A percentile compares a stretch with the other conserved stretches of the same genome.
Evolutionary conservation across 2,888 invertebrate genomes (phyloP).

Genomic region (Polyommatus iphigenia): DNA sequence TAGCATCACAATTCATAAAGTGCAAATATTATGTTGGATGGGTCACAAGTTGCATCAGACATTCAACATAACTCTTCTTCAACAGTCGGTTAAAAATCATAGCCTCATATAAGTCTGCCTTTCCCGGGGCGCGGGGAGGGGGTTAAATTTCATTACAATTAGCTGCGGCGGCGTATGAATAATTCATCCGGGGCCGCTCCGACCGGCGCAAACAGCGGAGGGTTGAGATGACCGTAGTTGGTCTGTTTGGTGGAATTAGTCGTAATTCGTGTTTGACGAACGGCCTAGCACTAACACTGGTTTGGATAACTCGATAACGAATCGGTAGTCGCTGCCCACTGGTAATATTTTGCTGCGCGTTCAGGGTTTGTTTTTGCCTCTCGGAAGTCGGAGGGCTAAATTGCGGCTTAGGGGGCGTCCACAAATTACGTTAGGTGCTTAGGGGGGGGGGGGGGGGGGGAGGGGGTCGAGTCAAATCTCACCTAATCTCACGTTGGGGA

Average conservation of each 20-base stretch:
- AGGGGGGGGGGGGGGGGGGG: too few relatives aligned
- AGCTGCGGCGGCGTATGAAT: conserved; percentile 72
- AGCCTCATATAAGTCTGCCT: conserved; percentile 45
- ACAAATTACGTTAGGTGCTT: too few relatives aligned
- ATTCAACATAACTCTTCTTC: not conserved
- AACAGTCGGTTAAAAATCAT: not conserved
- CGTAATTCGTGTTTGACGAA: conserved; percentile 56
- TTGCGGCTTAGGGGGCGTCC: too few relatives aligned
- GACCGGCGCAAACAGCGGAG: conserved; percentile 70
- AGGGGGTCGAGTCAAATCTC: too few relatives aligned
- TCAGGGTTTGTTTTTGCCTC: not conserved
- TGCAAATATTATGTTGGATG: too few relatives aligned
- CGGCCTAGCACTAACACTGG: conserved; percentile 52
- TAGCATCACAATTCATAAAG: not conserved
- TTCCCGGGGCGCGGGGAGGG: conserved; percentile 46
- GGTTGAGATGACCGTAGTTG: conserved; percentile 61
- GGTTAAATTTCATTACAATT: conserved; percentile 80
- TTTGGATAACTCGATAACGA: conserved; percentile 40
- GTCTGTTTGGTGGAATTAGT: conserved; percentile 59
- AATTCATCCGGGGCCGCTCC: conserved; percentile 63
- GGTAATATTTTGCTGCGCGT: not conserved
- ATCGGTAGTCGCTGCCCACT: not conserved
- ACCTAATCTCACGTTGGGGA: too few relatives aligned
- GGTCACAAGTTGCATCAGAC: too few relatives aligned
- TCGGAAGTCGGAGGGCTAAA: not conserved